Evolutionary conservation across 2,888 invertebrate species (phyloP).

Genomic region (Cynaeus angustus): DNA sequence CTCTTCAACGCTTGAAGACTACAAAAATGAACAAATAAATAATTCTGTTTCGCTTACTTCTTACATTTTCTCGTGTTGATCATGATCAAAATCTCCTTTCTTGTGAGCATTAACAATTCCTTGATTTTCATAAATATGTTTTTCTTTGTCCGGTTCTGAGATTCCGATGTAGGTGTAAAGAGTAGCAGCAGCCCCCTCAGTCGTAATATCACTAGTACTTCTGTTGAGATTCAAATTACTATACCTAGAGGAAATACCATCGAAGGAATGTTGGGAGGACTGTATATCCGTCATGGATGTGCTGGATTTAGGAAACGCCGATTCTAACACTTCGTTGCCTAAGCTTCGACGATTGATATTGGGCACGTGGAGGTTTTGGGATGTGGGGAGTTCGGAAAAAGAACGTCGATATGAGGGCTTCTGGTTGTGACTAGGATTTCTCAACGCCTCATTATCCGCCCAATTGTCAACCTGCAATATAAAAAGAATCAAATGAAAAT

Average conservation of each 20-base stretch:
- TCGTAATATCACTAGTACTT: slow-evolving; percentile 65
- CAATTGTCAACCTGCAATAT: slow-evolving; percentile 69
- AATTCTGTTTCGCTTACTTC: slow-evolving; percentile 24
- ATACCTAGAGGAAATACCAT: slow-evolving; percentile 53
- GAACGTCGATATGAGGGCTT: slow-evolving; percentile 72
- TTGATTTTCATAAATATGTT: slow-evolving; percentile 70
- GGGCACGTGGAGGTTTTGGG: slow-evolving; percentile 63
- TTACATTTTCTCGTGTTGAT: slow-evolving; percentile 68
- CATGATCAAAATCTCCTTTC: slow-evolving; percentile 62
- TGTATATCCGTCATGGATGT: slow-evolving; percentile 71
- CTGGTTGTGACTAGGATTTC: slow-evolving; percentile 62
- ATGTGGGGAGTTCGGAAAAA: slow-evolving; percentile 70
- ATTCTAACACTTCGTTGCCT: slow-evolving; percentile 64
- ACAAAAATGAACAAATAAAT: slow-evolving; percentile 45
- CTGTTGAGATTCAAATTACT: slow-evolving; percentile 63
- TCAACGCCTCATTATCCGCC: slow-evolving; percentile 70
- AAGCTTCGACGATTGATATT: slow-evolving; percentile 69
- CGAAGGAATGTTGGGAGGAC: slow-evolving; percentile 61
- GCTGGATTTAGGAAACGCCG: slow-evolving; percentile 68
- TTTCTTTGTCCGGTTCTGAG: slow-evolving; percentile 66
- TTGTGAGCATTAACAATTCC: slow-evolving; percentile 65
- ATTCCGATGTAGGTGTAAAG: slow-evolving; percentile 70
- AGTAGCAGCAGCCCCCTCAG: slow-evolving; percentile 60
- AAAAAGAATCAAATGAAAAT: slow-evolving; percentile 25
- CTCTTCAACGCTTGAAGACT: slow-evolving; percentile 66